phyloP scores from a whole-genome alignment of 2,888 invertebrate species.

The Hyles lineata region DNA sequence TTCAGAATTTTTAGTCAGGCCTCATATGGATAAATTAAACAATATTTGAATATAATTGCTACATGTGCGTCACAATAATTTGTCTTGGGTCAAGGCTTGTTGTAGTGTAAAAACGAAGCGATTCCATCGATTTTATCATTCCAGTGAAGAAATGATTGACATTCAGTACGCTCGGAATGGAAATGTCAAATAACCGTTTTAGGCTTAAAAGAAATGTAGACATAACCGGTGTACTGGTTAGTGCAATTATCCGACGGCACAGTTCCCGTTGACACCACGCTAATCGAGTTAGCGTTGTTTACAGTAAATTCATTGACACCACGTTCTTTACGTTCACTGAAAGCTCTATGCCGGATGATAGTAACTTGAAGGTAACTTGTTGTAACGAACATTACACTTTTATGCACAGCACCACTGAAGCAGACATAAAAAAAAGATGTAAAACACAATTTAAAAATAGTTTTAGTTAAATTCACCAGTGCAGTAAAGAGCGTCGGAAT shows the following conservation, averaged over 20 bases:
- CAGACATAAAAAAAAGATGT: no score
- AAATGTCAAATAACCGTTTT: constrained; percentile 6
- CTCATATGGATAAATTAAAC: neutral
- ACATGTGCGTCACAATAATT: neutral
- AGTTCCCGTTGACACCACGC: constrained; percentile 40
- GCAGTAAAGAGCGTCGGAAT: no score
- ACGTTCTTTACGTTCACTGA: neutral
- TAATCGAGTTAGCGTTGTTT: constrained; percentile 44
- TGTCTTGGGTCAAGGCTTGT: constrained; percentile 3
- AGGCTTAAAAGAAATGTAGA: constrained; percentile 26
- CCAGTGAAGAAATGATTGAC: neutral
- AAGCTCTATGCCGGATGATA: neutral
- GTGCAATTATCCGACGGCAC: constrained; percentile 44
- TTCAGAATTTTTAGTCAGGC: neutral
- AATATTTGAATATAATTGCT: constrained; percentile 7
- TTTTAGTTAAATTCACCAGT: no score
- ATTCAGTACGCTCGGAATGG: neutral
- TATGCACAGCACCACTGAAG: no score
- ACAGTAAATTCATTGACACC: constrained; percentile 40
- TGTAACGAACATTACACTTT: neutral
- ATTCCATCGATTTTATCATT: constrained; percentile 16
- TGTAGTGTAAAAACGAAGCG: neutral
- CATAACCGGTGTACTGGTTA: constrained; percentile 46
- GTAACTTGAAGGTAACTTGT: neutral
- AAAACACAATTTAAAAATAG: no score